Evolutionary conservation across 2,888 invertebrate genomes (phyloP).

Genomic region (Melanotus villosus): DNA sequence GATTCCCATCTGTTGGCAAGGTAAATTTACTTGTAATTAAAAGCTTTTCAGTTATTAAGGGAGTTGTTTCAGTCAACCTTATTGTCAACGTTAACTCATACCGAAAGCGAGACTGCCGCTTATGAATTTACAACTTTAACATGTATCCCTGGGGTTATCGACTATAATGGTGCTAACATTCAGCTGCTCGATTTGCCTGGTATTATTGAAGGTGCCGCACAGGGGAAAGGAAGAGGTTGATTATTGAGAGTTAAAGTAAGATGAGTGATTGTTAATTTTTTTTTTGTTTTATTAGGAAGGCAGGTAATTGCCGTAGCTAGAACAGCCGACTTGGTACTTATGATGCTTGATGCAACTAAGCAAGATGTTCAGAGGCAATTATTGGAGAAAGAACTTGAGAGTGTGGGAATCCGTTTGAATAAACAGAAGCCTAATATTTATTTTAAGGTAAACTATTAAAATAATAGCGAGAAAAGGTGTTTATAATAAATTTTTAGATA

Average conservation of each 20-base stretch:
- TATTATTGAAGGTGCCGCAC: constrained; percentile 99
- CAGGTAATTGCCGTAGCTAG: constrained; percentile 97
- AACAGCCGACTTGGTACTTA: constrained; percentile 96
- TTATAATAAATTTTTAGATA: constrained; percentile 69
- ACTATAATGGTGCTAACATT: constrained; percentile 98
- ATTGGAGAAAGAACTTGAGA: constrained; percentile 95
- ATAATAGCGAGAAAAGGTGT: background rate
- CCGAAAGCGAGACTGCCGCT: constrained; percentile 96
- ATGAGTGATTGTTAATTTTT: background rate
- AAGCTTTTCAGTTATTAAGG: too few relatives aligned
- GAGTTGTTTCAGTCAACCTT: constrained; percentile 93
- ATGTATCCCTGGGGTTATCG: constrained; percentile 99
- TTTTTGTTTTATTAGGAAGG: constrained; percentile 56
- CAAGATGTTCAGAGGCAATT: constrained; percentile 94
- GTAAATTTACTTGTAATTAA: too few relatives aligned
- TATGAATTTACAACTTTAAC: constrained; percentile 99
- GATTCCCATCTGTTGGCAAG: constrained; percentile 99
- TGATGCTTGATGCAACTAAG: constrained; percentile 99
- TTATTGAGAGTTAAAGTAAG: constrained; percentile 60
- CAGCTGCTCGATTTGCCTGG: constrained; percentile 98
- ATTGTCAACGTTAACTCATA: constrained; percentile 94
- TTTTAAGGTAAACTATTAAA: constrained; percentile 81
- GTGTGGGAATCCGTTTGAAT: constrained; percentile 97
- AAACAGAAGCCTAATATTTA: constrained; percentile 97
- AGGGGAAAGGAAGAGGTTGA: constrained; percentile 70